A percentile compares a stretch with the other conserved stretches of the same genome.
These are phyloP conservation scores for Crotalus viridis DNA, from an alignment of 2,113 vertebrate species.

Conservation along the genomic window DNA sequence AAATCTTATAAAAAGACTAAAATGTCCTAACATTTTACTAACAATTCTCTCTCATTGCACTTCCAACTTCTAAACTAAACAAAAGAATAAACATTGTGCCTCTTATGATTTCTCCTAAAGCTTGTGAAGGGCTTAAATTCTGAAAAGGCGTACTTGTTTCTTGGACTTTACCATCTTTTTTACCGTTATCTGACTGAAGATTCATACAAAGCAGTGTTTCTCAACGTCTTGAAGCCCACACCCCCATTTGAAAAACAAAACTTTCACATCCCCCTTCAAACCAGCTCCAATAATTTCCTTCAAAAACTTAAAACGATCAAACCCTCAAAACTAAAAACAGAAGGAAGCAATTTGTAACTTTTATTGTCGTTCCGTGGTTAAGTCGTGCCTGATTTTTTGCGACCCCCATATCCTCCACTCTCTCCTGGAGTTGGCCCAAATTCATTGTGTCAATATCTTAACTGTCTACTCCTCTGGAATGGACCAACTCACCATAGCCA, in stretches of 20 bases:
- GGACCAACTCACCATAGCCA: too few species aligned
- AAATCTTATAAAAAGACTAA: neutral
- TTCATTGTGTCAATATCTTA: neutral
- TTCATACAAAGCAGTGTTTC: neutral
- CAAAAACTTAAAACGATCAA: neutral
- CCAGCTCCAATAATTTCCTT: neutral
- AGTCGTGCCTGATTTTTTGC: neutral
- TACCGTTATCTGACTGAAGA: neutral
- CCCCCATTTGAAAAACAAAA: neutral
- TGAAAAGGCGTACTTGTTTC: neutral
- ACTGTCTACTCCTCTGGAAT: too few species aligned
- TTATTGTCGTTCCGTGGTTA: neutral
- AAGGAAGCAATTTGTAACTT: neutral
- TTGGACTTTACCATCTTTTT: neutral
- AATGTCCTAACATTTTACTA: neutral
- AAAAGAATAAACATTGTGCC: neutral
- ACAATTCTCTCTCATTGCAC: neutral
- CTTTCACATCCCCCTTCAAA: neutral
- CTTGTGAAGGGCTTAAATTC: neutral
- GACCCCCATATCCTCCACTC: neutral
- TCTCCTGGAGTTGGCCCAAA: neutral
- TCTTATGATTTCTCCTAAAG: neutral
- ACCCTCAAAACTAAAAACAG: neutral
- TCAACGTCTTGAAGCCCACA: neutral
- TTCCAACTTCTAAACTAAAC: neutral